Evolutionary conservation across 2,113 vertebrate genomes (phyloP).

Genomic region (Lepisosteus oculatus): DNA sequence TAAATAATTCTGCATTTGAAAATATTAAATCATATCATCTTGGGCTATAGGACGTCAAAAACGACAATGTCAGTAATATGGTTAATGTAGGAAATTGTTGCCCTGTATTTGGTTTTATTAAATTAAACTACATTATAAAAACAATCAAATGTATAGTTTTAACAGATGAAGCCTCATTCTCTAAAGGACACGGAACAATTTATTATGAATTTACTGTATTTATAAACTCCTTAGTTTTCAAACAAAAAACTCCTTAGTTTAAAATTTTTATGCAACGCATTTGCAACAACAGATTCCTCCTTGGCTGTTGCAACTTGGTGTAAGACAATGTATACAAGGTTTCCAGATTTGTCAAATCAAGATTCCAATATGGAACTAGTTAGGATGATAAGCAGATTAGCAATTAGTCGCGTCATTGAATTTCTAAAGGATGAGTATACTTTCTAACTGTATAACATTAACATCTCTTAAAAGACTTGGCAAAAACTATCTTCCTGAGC

Average conservation of each 20-base stretch:
- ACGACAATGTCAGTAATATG: no score
- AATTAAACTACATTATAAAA: no score
- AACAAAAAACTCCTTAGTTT: background rate
- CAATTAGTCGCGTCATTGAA: constrained; percentile 48
- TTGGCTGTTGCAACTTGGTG: constrained; percentile 19
- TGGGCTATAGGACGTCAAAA: no score
- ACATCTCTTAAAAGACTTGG: constrained; percentile 42
- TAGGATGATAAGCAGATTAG: constrained; percentile 50
- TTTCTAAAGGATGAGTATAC: constrained; percentile 40
- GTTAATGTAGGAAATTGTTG: no score
- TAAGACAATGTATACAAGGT: constrained; percentile 26
- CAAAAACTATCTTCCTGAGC: constrained; percentile 29
- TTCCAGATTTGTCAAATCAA: constrained; percentile 34
- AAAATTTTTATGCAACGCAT: no score
- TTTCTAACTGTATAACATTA: constrained; percentile 38
- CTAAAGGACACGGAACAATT: background rate
- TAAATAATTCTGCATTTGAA: no score
- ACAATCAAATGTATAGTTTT: no score
- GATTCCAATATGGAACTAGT: constrained; percentile 27
- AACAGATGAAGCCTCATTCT: background rate
- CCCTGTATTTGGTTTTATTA: no score
- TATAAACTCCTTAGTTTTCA: constrained; percentile 5
- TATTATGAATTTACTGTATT: constrained; percentile 1
- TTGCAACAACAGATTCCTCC: background rate
- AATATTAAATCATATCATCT: no score